These are phyloP conservation scores for Diabrotica undecimpunctata DNA, from an alignment of 1,140 invertebrate genomes.

Conservation along the genomic window DNA sequence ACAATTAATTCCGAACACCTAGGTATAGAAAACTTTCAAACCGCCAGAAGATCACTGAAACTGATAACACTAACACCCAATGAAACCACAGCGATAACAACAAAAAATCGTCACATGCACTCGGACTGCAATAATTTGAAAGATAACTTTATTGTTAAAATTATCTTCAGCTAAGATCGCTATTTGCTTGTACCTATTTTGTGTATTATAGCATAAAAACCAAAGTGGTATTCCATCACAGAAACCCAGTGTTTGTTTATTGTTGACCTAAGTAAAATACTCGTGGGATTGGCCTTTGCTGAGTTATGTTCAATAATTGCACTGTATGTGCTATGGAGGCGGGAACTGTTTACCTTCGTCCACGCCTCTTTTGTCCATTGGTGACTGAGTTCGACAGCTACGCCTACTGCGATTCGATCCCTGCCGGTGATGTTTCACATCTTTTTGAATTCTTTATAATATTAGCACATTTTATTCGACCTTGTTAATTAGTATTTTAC, in stretches of 20 bases:
- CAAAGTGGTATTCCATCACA: background rate
- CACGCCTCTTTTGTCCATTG: conserved; percentile 10
- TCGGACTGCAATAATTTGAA: background rate
- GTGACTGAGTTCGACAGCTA: background rate
- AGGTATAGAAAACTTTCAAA: too few species aligned
- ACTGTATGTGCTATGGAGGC: background rate
- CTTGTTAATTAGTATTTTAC: too few species aligned
- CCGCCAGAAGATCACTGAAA: too few species aligned
- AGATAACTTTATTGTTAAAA: background rate
- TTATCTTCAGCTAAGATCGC: background rate
- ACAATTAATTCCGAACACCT: too few species aligned
- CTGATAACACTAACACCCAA: background rate
- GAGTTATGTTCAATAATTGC: conserved; percentile 7
- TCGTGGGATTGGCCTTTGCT: conserved; percentile 6
- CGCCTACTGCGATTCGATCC: too few species aligned
- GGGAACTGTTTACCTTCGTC: background rate
- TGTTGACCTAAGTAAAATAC: background rate
- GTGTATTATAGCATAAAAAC: background rate
- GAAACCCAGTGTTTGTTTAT: background rate
- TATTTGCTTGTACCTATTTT: background rate
- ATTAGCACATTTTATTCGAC: too few species aligned
- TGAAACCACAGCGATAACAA: background rate
- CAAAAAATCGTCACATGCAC: background rate
- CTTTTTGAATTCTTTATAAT: too few species aligned
- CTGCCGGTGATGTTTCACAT: too few species aligned